Conservation (phyloP, 2,113 vertebrate genomes). For the Pygoscelis antarcticus region DNA sequence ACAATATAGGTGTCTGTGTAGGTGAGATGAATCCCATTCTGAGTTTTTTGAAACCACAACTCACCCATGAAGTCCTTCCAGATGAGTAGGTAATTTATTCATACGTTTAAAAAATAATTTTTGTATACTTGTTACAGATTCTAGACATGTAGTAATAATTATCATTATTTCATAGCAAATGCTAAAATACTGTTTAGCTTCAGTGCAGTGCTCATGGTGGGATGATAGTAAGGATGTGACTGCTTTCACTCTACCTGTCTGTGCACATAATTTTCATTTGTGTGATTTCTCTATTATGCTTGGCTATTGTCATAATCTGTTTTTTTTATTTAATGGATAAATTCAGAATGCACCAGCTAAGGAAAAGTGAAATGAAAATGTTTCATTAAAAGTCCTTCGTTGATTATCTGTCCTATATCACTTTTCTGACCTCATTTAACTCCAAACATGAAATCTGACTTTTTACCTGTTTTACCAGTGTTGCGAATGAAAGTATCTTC, state of each 20-base stretch:
- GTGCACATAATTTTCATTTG: background rate
- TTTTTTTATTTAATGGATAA: background rate
- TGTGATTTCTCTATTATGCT: background rate
- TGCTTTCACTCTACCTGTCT: background rate
- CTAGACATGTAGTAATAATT: background rate
- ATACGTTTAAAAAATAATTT: background rate
- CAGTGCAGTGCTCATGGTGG: background rate
- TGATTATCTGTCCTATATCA: background rate
- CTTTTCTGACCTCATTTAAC: background rate
- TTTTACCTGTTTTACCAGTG: constrained; percentile 93
- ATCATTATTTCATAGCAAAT: background rate
- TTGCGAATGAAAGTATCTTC: constrained; percentile 86
- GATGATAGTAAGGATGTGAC: background rate
- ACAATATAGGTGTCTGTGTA: background rate
- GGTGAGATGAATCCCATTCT: background rate
- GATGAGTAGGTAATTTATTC: background rate
- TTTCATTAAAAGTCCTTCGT: background rate
- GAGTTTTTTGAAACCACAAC: background rate
- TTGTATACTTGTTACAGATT: background rate
- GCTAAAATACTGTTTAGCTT: background rate
- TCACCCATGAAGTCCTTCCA: background rate
- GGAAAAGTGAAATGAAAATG: constrained; percentile 13
- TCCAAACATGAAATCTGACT: background rate
- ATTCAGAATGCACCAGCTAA: background rate
- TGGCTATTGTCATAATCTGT: background rate